Evolutionary conservation across 2,113 vertebrate species (phyloP).

Genomic region (Aphyosemion australe): DNA sequence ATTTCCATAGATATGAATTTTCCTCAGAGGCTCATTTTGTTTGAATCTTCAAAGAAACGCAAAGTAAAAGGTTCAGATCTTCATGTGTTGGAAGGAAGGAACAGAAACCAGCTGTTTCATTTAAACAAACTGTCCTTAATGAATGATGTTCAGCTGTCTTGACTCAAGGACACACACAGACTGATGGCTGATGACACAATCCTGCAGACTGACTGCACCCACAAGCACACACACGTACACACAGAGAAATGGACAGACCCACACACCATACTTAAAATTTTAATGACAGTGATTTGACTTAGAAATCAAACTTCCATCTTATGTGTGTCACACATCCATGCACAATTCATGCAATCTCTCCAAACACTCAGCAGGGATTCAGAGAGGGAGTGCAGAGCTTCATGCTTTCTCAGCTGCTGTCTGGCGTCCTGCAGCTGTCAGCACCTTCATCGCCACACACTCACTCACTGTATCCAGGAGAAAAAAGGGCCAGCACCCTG

Average conservation of each 20-base stretch:
- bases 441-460: conserved; percentile 47
- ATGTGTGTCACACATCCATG: conserved; percentile 36
- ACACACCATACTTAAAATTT: background rate
- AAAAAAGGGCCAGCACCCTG: conserved; percentile 9
- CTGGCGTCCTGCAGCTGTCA: conserved; percentile 67
- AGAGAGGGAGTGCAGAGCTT: conserved; percentile 39
- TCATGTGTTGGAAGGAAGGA: conserved; percentile 19
- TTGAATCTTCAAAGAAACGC: conserved; percentile 3
- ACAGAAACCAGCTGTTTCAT: conserved; percentile 27
- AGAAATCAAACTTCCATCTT: background rate
- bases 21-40: background rate
- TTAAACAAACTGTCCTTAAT: conserved; percentile 39
- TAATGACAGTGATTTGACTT: background rate
- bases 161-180: conserved; percentile 35
- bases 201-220: background rate
- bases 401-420: conserved; percentile 72
- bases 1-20: conserved; percentile 6
- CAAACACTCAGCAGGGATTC: conserved; percentile 40
- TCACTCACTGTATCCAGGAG: conserved; percentile 30
- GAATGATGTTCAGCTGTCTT: conserved; percentile 26
- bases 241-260: background rate
- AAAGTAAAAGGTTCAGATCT: background rate
- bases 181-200: conserved; percentile 22
- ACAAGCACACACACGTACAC: background rate
- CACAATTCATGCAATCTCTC: conserved; percentile 38